These are phyloP conservation scores for Megaustenia siamemsis DNA, from an alignment of 2,888 invertebrate species.

Conservation along the genomic window DNA sequence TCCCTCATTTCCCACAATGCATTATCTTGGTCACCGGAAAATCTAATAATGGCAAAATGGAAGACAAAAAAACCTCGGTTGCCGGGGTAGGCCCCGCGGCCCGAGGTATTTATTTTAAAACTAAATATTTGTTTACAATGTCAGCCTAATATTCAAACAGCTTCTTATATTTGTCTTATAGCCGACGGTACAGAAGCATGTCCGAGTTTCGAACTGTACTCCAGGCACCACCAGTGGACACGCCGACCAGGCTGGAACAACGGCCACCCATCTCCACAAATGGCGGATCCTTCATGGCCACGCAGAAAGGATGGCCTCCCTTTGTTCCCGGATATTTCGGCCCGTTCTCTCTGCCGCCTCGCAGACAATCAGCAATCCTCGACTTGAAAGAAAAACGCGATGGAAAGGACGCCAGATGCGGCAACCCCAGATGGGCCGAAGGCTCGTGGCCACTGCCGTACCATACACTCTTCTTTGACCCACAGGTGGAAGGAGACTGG, in stretches of 20 bases:
- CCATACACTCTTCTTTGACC: slow-evolving; percentile 51
- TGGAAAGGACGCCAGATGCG: slow-evolving; percentile 42
- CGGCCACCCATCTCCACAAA: slow-evolving; percentile 42
- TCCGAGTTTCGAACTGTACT: background rate
- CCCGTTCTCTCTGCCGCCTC: slow-evolving; percentile 48
- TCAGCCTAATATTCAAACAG: too few species aligned
- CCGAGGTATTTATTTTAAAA: too few species aligned
- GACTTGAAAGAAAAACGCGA: slow-evolving; percentile 51
- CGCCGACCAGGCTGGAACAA: slow-evolving; percentile 47
- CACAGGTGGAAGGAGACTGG: slow-evolving; percentile 47
- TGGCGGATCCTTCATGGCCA: slow-evolving; percentile 53
- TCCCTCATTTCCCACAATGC: too few species aligned
- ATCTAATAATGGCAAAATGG: too few species aligned
- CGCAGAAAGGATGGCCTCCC: slow-evolving; percentile 55
- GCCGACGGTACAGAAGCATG: background rate
- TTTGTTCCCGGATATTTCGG: slow-evolving; percentile 51
- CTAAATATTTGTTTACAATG: too few species aligned
- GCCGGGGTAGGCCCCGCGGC: too few species aligned
- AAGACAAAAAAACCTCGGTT: too few species aligned
- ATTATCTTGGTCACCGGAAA: too few species aligned
- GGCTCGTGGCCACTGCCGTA: slow-evolving; percentile 47
- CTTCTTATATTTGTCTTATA: background rate
- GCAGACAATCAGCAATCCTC: slow-evolving; percentile 48
- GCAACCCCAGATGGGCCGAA: slow-evolving; percentile 51
- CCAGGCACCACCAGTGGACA: slow-evolving; percentile 38